Percentiles rank a stretch among this genome's conserved stretches.
These are phyloP conservation scores for Caenorhabditis imperialis DNA, from an alignment of 2,888 invertebrate species.

Conservation along the genomic window DNA sequence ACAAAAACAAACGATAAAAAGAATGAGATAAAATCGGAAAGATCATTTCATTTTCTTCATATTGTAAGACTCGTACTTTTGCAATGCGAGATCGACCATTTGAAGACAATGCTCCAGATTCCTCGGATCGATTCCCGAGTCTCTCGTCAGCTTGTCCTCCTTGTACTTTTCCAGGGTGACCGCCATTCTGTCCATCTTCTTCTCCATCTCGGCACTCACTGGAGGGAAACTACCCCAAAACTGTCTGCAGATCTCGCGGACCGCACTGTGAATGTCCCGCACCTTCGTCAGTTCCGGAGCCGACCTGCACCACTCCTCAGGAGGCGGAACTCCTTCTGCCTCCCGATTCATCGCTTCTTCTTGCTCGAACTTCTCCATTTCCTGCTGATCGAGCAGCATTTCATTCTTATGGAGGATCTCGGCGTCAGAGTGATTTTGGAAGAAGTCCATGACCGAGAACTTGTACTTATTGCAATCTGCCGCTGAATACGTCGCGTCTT, in stretches of 20 bases:
- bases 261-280: slow-evolving; percentile 59
- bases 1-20: background rate
- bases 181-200: slow-evolving; percentile 79
- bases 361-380: slow-evolving; percentile 20
- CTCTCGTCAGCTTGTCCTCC: slow-evolving; percentile 47
- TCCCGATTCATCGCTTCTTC: slow-evolving; percentile 25
- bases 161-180: slow-evolving; percentile 67
- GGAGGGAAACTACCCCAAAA: slow-evolving; percentile 94
- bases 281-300: slow-evolving; percentile 40
- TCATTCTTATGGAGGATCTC: slow-evolving; percentile 35
- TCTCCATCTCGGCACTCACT: slow-evolving; percentile 84
- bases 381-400: slow-evolving; percentile 26
- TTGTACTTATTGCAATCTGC: slow-evolving; percentile 46
- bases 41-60: slow-evolving; percentile 38
- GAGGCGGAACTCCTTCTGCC: slow-evolving; percentile 9
- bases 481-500: slow-evolving; percentile 30
- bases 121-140: slow-evolving; percentile 49
- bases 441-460: slow-evolving; percentile 42
- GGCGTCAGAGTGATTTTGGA: slow-evolving; percentile 42
- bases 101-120: slow-evolving; percentile 61
- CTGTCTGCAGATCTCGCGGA: slow-evolving; percentile 89
- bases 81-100: slow-evolving; percentile 60
- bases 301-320: slow-evolving; percentile 34
- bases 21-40: background rate
- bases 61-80: slow-evolving; percentile 36